A percentile compares a stretch with the other conserved stretches of the same genome.
Conservation (phyloP, 2,113 vertebrate species). For the Sialia sialis region DNA sequence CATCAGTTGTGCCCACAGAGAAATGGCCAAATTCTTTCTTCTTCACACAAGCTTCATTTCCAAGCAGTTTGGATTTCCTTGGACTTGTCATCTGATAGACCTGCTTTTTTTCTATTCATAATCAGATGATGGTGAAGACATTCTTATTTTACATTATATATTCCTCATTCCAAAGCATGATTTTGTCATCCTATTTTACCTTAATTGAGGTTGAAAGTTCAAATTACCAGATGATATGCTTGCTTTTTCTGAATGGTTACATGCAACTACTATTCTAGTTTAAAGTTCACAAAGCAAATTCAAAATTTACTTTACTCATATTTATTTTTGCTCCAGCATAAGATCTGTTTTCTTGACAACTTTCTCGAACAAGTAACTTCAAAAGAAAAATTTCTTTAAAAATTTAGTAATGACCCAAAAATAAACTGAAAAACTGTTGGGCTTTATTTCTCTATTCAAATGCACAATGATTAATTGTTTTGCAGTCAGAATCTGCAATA, state of each 20-base stretch:
- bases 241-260: neutral
- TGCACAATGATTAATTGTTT: neutral
- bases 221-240: neutral
- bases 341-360: neutral
- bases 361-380: neutral
- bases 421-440: neutral
- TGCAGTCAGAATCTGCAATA: neutral
- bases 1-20: neutral
- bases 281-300: neutral
- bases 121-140: neutral
- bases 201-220: neutral
- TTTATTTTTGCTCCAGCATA: neutral
- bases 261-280: neutral
- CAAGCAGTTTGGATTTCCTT: neutral
- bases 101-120: neutral
- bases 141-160: conserved; percentile 14
- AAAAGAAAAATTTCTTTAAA: neutral
- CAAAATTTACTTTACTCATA: neutral
- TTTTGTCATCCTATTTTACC: conserved; percentile 24
- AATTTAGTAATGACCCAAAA: neutral
- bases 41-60: neutral
- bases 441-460: neutral
- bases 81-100: neutral
- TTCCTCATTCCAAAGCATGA: conserved; percentile 1
- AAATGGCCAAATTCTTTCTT: neutral